Evolutionary conservation across 37 sponge, comb jelly and placozoan species (phyloP).

Genomic region (Cliona cf. orientalis): DNA sequence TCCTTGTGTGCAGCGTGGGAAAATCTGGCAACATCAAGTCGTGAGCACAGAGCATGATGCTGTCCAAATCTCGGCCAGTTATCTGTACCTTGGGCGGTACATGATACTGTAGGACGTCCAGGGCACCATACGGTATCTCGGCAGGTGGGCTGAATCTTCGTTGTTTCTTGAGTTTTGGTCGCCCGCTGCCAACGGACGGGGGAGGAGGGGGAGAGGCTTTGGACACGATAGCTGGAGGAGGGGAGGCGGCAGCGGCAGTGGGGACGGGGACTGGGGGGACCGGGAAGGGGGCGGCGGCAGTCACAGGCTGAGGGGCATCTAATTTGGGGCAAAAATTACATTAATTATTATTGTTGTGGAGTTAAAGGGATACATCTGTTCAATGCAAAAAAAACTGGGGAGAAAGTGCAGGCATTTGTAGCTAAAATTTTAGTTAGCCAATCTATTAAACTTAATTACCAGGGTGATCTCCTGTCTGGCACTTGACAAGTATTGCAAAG

Average conservation of each 20-base stretch:
- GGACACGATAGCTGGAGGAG: neutral
- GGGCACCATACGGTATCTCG: constrained; percentile 46
- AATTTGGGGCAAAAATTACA: neutral
- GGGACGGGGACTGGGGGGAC: neutral
- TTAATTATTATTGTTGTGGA: neutral
- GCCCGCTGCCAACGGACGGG: neutral
- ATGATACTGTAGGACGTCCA: constrained; percentile 33
- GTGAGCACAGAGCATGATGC: constrained; percentile 61
- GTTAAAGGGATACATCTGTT: neutral
- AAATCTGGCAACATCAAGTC: constrained; percentile 76
- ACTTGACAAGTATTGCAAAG: constrained; percentile 87
- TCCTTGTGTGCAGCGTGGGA: constrained; percentile 66
- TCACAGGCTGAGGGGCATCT: too few relatives aligned
- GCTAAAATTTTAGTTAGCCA: neutral
- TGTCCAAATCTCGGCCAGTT: constrained; percentile 51
- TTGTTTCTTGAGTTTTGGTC: constrained; percentile 16
- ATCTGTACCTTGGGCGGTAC: constrained; percentile 26
- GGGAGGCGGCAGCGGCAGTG: neutral
- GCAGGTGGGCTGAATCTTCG: neutral
- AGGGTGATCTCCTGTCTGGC: constrained; percentile 53
- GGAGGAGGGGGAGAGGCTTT: neutral
- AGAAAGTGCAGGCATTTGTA: neutral
- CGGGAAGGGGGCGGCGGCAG: constrained; percentile 1
- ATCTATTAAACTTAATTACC: neutral
- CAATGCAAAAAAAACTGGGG: neutral